phyloP scores from a whole-genome alignment of 2,888 invertebrate genomes.

The Acleris emargana region DNA sequence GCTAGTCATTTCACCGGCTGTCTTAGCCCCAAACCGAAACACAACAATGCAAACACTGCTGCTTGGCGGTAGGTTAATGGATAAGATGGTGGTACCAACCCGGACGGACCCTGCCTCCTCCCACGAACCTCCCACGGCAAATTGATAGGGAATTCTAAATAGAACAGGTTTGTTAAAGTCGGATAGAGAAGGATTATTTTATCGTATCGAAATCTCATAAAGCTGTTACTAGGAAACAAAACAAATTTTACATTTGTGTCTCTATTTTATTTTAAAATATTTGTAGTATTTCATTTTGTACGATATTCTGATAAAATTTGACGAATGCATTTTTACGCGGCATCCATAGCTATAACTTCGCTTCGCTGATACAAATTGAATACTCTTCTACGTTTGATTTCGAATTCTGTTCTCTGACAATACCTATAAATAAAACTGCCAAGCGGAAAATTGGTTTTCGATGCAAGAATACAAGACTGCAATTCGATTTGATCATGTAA shows the following conservation, averaged over 20 bases:
- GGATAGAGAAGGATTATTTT: too few species aligned
- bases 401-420: conserved; percentile 3
- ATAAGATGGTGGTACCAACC: too few species aligned
- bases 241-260: too few species aligned
- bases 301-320: background rate
- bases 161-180: background rate
- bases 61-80: too few species aligned
- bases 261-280: too few species aligned
- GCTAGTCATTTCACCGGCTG: too few species aligned
- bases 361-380: background rate
- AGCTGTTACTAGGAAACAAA: too few species aligned
- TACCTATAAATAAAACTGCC: conserved; percentile 13
- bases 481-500: conserved; percentile 29
- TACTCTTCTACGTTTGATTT: background rate
- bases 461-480: conserved; percentile 15
- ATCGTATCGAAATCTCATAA: too few species aligned
- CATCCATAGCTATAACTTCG: background rate
- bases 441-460: conserved; percentile 19
- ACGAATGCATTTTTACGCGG: background rate
- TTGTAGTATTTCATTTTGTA: background rate
- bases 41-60: too few species aligned
- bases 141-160: background rate
- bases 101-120: too few species aligned
- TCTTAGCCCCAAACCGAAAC: too few species aligned
- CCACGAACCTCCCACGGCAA: too few species aligned